Evolutionary conservation across 2,888 invertebrate genomes (phyloP).

Genomic region (Acanthosoma haemorrhoidale): DNA sequence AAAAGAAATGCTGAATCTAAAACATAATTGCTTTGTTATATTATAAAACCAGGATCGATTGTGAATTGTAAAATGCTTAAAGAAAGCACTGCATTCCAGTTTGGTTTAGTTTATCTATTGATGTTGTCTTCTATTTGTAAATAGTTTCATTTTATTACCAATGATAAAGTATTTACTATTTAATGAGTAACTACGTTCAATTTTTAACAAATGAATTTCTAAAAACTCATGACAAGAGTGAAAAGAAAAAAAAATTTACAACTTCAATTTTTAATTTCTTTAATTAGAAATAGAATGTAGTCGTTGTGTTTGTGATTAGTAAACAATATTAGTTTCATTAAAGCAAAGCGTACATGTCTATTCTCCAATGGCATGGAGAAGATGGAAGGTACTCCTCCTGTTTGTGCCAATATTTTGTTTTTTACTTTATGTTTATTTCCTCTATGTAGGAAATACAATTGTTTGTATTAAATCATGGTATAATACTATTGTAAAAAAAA

Average conservation of each 20-base stretch:
- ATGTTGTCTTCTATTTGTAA: background rate
- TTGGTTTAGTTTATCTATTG: background rate
- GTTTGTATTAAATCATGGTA: background rate
- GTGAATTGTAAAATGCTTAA: background rate
- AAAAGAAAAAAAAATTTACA: background rate
- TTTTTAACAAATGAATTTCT: background rate
- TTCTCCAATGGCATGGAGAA: background rate
- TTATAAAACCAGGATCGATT: background rate
- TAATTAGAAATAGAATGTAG: background rate
- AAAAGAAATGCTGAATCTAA: background rate
- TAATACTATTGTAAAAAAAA: background rate
- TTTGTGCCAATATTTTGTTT: background rate
- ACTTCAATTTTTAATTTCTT: background rate
- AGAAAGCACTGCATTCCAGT: background rate
- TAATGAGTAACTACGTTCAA: background rate
- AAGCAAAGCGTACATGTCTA: background rate
- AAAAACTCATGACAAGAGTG: background rate
- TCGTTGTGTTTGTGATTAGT: too few relatives aligned
- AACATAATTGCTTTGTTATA: background rate
- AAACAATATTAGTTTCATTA: background rate
- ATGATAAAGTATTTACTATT: background rate
- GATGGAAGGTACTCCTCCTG: background rate
- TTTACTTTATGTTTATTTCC: background rate
- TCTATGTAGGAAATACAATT: background rate
- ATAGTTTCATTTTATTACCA: background rate